Evolutionary conservation across 2,797 vertebrate species (phyloP).

Genomic region (Tachyglossus aculeatus): DNA sequence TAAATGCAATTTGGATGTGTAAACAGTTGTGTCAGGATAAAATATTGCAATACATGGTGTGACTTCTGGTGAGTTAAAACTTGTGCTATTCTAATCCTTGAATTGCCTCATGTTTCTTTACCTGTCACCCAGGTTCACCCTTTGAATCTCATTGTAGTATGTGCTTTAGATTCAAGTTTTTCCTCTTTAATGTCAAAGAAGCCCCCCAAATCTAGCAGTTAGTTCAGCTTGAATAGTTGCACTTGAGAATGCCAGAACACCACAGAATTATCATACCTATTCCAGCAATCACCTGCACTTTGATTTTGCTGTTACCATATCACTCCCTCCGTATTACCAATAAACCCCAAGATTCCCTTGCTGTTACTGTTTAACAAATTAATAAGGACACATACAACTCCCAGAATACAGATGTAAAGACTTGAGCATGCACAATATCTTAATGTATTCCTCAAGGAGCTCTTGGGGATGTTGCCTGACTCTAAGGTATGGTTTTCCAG

Average conservation of each 20-base stretch:
- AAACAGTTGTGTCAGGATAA: too few relatives aligned
- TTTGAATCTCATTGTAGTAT: too few relatives aligned
- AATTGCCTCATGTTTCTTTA: background rate
- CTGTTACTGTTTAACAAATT: conserved; percentile 20
- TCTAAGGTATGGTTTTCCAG: conserved; percentile 8
- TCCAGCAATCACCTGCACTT: conserved; percentile 16
- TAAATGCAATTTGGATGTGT: too few relatives aligned
- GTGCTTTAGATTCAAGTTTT: conserved; percentile 16
- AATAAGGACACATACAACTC: conserved; percentile 3
- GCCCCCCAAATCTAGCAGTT: conserved; percentile 16
- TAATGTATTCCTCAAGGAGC: background rate
- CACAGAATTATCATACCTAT: background rate
- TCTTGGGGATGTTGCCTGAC: background rate
- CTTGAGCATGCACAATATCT: conserved; percentile 30
- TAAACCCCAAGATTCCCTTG: conserved; percentile 18
- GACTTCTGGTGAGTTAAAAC: too few relatives aligned
- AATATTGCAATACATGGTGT: too few relatives aligned
- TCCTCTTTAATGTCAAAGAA: background rate
- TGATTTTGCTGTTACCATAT: conserved; percentile 1
- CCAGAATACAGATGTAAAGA: background rate
- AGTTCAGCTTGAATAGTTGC: conserved; percentile 10
- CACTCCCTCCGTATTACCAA: background rate
- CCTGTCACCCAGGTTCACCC: background rate
- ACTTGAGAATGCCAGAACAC: background rate
- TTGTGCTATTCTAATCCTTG: background rate